Evolutionary conservation across 2,888 invertebrate species (phyloP).

Genomic region (Gibbula magus): DNA sequence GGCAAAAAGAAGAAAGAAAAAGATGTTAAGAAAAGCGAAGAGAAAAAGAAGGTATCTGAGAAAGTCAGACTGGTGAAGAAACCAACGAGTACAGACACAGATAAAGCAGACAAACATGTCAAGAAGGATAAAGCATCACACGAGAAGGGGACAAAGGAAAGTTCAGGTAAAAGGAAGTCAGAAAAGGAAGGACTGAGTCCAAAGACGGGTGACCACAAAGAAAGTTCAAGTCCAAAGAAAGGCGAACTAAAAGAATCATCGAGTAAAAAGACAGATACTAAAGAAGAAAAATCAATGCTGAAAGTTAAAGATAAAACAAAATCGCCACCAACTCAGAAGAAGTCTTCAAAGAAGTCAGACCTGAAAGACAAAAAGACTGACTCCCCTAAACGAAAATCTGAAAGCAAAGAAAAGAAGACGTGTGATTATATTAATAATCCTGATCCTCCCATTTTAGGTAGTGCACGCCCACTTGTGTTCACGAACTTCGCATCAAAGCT

Average conservation of each 20-base stretch:
- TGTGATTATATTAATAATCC: neutral
- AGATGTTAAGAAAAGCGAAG: neutral
- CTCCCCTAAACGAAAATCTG: neutral
- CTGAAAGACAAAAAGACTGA: neutral
- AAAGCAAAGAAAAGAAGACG: neutral
- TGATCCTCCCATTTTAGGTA: neutral
- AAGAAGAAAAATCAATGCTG: neutral
- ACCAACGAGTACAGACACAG: neutral
- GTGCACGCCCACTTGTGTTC: neutral
- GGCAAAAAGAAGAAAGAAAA: constrained; percentile 19
- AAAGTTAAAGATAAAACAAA: neutral
- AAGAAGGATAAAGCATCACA: neutral
- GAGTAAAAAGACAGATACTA: neutral
- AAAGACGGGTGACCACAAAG: neutral
- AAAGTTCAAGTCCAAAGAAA: neutral
- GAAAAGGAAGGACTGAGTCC: neutral
- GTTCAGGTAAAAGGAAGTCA: neutral
- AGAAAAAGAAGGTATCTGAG: neutral
- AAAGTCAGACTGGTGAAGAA: neutral
- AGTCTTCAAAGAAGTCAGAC: neutral
- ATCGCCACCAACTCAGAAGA: neutral
- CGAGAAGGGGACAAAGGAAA: neutral
- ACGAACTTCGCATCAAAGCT: neutral
- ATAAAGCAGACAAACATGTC: neutral
- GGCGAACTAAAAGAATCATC: neutral